Conservation (phyloP, 1,140 invertebrate species). For the Drosophila watanabei region DNA sequence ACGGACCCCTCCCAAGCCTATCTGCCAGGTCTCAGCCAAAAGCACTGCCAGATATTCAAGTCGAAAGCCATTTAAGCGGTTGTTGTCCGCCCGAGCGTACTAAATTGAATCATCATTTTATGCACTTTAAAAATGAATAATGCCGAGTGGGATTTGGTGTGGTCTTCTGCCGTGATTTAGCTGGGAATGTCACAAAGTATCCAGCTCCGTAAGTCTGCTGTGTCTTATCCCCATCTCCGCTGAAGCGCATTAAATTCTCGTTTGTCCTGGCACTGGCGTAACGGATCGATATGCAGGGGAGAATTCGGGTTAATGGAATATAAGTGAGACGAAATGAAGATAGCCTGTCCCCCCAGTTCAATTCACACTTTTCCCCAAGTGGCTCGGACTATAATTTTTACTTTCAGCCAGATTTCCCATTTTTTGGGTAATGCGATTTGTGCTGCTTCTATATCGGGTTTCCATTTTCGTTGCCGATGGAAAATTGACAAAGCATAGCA, state of each 20-base stretch:
- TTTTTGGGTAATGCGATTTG: conserved; percentile 21
- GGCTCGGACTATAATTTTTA: conserved; percentile 15
- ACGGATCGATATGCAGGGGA: conserved; percentile 57
- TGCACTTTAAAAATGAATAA: conserved; percentile 78
- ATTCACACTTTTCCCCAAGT: conserved; percentile 4
- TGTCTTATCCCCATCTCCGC: conserved; percentile 23
- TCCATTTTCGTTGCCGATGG: conserved; percentile 30
- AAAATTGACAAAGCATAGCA: conserved; percentile 34
- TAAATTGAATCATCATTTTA: conserved; percentile 80
- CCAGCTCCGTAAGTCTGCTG: conserved; percentile 6
- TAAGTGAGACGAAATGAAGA: conserved; percentile 56
- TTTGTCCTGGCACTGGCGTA: conserved; percentile 59
- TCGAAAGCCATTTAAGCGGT: conserved; percentile 68
- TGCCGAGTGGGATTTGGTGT: conserved; percentile 43
- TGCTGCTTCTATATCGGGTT: conserved; percentile 17
- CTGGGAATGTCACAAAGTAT: conserved; percentile 4
- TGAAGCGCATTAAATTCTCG: conserved; percentile 71
- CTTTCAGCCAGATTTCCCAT: conserved; percentile 25
- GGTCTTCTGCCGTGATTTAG: conserved; percentile 9
- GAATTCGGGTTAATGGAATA: conserved; percentile 76
- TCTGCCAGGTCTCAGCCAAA: conserved; percentile 58
- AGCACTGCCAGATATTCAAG: conserved; percentile 65
- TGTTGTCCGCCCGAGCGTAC: conserved; percentile 49
- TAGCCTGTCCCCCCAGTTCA: not conserved
- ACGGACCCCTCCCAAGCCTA: conserved; percentile 56